Base-by-base conservation (phyloP, 1,140 invertebrate genomes). In the Rhyacophila brunnea region DNA sequence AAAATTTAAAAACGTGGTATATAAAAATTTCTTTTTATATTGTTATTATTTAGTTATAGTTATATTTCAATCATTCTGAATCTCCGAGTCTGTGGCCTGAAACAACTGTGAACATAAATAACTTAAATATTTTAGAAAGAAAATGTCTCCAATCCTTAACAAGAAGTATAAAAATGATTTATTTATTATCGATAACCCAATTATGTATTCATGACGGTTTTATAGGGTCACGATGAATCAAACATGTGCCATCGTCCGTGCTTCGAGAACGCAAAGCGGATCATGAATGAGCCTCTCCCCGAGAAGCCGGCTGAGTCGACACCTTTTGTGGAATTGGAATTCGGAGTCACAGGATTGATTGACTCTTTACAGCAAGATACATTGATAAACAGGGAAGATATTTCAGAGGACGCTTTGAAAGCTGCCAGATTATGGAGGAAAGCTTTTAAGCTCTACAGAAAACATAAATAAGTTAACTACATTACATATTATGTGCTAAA, bases 391-490 rank as follows among this genome's bases (percentile, higher is more conserved):
- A 52, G 49, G 56, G 23, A 34, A 17, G 40, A 59, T 45, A 44
- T 35, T 9, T 57, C 62, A 9, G 15, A 54, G 35, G 46, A 45
- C 15, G 54, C 58, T 2, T 35, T 65, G 19, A 58, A 45, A 28
- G 51, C 54, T 7, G 53, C 58, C 9, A 65, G 32, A 51, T 49
- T 52, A 53, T 65, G 63, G 63, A 35, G 58, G 17, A 65, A 54
- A 44, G 63, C 63, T 6, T 65, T 65, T 36, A 65, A 61, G 50
- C 14, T 50, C 14, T 65, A 65, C 32, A 60, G 63, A 47, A 55
- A 38, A 58, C 32, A 46, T 13, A 17, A 61, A 36, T 61, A 23
- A 61, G 32, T n/a, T 28, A n/a, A n/a, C 38, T 35, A 35, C 34
- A n/a, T 35, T 35, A 6, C 34, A n/a, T 35, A 35, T n/a, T n/a